phyloP scores from a whole-genome alignment of 2,888 invertebrate species.

The Saturnia pavonia region DNA sequence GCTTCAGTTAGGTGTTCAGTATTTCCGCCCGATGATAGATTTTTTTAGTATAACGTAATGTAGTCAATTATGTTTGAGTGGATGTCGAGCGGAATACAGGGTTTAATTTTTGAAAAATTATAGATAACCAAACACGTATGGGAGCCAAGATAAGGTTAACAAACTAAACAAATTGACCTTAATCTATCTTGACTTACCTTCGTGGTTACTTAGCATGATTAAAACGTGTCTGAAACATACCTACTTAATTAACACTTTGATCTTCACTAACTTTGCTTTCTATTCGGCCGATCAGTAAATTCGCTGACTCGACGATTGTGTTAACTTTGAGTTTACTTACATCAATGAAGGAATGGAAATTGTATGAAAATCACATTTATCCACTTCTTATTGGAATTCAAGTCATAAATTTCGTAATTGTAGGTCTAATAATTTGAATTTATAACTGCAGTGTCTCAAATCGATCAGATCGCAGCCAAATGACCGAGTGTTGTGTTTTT shows the following conservation, averaged over 20 bases:
- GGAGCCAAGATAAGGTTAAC: background rate
- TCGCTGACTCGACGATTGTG: conserved; percentile 10
- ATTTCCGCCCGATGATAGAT: background rate
- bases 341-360: background rate
- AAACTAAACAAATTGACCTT: conserved; percentile 7
- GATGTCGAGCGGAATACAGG: background rate
- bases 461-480: too few species aligned
- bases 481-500: too few species aligned
- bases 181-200: conserved; percentile 1
- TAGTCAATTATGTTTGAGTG: background rate
- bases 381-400: background rate
- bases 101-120: background rate
- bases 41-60: background rate
- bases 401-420: too few species aligned
- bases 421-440: too few species aligned
- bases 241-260: conserved; percentile 11
- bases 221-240: background rate
- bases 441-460: too few species aligned
- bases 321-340: background rate
- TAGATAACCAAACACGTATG: background rate
- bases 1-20: background rate
- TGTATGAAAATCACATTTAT: background rate
- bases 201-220: conserved; percentile 12
- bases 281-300: conserved; percentile 1
- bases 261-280: conserved; percentile 10